Percentiles rank a stretch among this genome's conserved stretches.
These are phyloP conservation scores for Thripadectes ignobilis DNA, from an alignment of 2,797 vertebrate species.

Conservation along the genomic window DNA sequence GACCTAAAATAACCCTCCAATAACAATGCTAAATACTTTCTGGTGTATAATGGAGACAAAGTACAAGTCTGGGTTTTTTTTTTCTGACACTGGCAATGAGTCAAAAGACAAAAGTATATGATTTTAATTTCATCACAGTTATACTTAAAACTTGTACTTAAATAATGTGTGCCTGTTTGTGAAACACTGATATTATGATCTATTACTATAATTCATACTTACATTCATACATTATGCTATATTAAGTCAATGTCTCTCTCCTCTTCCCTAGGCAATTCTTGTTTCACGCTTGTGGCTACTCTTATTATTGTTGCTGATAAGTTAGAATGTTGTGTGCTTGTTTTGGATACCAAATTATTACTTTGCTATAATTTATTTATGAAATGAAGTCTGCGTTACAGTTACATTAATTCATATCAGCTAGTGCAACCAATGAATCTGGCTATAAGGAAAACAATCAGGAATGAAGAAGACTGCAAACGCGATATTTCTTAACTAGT, in stretches of 20 bases:
- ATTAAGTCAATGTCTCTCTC: neutral
- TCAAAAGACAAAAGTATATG: slow-evolving; percentile 53
- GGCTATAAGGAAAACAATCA: slow-evolving; percentile 2
- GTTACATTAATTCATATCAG: neutral
- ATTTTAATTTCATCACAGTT: slow-evolving; percentile 39
- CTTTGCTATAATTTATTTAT: neutral
- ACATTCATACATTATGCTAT: neutral
- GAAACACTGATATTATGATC: neutral
- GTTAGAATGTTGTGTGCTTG: neutral
- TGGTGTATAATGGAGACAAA: slow-evolving; percentile 63
- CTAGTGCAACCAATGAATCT: neutral
- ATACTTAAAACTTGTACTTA: slow-evolving; percentile 27
- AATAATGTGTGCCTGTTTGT: neutral
- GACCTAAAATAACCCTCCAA: slow-evolving; percentile 71
- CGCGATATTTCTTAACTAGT: neutral
- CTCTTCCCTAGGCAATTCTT: neutral
- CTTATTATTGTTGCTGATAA: neutral
- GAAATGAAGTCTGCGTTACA: neutral
- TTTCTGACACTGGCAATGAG: slow-evolving; percentile 31
- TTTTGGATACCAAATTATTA: neutral
- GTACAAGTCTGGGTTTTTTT: slow-evolving; percentile 32
- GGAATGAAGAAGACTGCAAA: slow-evolving; percentile 48
- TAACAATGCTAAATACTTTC: slow-evolving; percentile 68
- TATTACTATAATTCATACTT: neutral
- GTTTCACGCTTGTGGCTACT: neutral